Evolutionary conservation across 2,113 vertebrate species (phyloP), one percentile per base, ranked within the genome.

Genomic region (Crotalus tigris): DNA sequence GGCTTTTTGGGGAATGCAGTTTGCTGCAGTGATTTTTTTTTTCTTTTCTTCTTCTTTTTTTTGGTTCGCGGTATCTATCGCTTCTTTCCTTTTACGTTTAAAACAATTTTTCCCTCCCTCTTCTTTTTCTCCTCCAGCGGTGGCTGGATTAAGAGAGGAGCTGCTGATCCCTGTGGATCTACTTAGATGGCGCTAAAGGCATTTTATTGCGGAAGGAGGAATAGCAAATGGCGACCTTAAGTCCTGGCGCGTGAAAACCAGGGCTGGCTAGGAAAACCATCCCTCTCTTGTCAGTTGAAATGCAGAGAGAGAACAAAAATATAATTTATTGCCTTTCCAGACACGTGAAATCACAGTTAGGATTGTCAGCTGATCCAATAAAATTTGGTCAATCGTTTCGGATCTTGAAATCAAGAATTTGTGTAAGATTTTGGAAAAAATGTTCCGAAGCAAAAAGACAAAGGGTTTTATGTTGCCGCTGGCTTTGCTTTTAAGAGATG

Each of bases 1-100:
- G 49, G 64, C 17, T 5, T 90, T 81, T 39, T 85, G 92, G 92
- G 92, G 46, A 81, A 89, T 81, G 59, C 33, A 92, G 92, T 92
- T 53, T 10, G n/a, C 33, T 53, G 49, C 49, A 29, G 53, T 87
- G 44, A 49, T 4, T 85, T 49, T 49, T 44, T 26, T 5, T 4
- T 24, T 10, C 1, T 1, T 21, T 10, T 21, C 1, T 1, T 23
- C 26, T 4, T 24, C 8, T 19, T 85, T 21, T 49, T 2, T 49
- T 1, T 33, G 3, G 49, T 1, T 53, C 12, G 2, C 5, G 9
- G 44, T 26, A 9, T 86, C 49, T 1, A 1, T 2, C 39, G 10
- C 44, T 46, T 61, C 46, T 23, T 58, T 39, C 21, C n/a, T 8
- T 90, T 17, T 17, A 21, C n/a, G n/a, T 33, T 88, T 17, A 33